Conservation (phyloP, 2,888 invertebrate species). For the Drosophila basisetae region DNA sequence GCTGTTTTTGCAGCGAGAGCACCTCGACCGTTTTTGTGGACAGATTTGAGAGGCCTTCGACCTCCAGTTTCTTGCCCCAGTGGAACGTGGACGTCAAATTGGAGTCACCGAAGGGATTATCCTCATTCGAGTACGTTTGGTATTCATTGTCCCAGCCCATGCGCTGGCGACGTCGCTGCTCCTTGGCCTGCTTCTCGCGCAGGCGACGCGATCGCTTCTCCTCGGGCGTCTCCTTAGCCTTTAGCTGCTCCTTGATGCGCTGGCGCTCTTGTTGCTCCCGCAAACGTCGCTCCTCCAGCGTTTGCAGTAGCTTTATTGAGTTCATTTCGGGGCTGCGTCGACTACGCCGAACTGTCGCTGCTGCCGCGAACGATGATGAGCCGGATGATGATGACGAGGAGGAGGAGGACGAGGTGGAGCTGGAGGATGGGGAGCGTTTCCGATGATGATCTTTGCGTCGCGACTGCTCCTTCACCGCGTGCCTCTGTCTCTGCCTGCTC, state of each 20-base stretch:
- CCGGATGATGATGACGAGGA: conserved; percentile 33
- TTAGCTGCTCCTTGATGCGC: conserved; percentile 90
- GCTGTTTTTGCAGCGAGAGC: conserved; percentile 93
- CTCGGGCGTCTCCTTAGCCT: conserved; percentile 97
- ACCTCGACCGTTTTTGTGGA: conserved; percentile 92
- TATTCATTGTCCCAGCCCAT: conserved; percentile 99
- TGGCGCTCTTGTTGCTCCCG: conserved; percentile 88
- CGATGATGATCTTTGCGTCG: conserved; percentile 25
- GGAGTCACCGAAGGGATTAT: conserved; percentile 99
- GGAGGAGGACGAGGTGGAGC: conserved; percentile 24
- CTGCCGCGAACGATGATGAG: background rate
- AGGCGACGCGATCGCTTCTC: conserved; percentile 95
- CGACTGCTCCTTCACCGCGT: conserved; percentile 7
- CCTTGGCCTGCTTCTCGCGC: conserved; percentile 96
- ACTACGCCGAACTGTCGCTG: background rate
- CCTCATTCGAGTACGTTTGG: conserved; percentile 98
- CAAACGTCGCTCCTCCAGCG: conserved; percentile 90
- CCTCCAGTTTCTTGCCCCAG: conserved; percentile 98
- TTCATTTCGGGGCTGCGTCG: conserved; percentile 40
- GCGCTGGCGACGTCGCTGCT: conserved; percentile 93
- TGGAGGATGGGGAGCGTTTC: conserved; percentile 34
- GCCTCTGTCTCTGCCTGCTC: conserved; percentile 5
- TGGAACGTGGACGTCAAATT: conserved; percentile 97
- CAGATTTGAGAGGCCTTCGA: conserved; percentile 94
- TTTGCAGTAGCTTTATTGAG: conserved; percentile 88